Evolutionary conservation across 1,140 invertebrate species (phyloP).

Genomic region (Hydropsyche tenuis): DNA sequence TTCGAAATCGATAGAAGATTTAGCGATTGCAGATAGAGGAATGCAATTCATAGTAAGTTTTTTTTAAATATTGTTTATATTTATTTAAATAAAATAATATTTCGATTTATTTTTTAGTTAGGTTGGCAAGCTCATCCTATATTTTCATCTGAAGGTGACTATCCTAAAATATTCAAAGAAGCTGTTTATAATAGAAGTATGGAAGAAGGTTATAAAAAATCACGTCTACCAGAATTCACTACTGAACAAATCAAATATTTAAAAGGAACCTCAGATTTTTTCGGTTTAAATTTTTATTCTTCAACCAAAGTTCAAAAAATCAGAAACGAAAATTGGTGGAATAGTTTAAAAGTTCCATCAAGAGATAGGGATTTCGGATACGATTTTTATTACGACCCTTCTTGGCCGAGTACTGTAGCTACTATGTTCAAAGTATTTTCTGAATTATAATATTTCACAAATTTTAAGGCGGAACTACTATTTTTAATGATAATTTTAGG

Average conservation of each 20-base stretch:
- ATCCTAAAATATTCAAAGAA: conserved; percentile 68
- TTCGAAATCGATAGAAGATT: conserved; percentile 55
- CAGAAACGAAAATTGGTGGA: conserved; percentile 43
- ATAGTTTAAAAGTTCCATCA: conserved; percentile 44
- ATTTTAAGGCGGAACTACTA: conserved; percentile 57
- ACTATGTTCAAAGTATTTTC: conserved; percentile 52
- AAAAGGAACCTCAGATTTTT: conserved; percentile 57
- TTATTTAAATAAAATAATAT: not conserved
- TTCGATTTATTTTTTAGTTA: conserved; percentile 54
- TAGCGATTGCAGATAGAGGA: conserved; percentile 59
- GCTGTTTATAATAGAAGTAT: conserved; percentile 64
- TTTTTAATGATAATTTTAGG: conserved; percentile 41
- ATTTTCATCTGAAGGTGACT: conserved; percentile 68
- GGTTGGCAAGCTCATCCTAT: conserved; percentile 73
- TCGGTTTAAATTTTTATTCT: conserved; percentile 62
- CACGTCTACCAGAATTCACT: conserved; percentile 63
- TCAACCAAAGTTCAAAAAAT: conserved; percentile 48
- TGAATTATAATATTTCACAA: not conserved
- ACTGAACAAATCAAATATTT: conserved; percentile 54
- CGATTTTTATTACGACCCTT: conserved; percentile 38
- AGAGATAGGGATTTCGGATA: conserved; percentile 48
- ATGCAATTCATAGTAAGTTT: conserved; percentile 61
- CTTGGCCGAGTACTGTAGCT: conserved; percentile 56
- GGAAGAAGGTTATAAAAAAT: conserved; percentile 63
- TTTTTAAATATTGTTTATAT: not conserved